Evolutionary conservation across 2,113 vertebrate species (phyloP).

Genomic region (Leiothrix lutea): DNA sequence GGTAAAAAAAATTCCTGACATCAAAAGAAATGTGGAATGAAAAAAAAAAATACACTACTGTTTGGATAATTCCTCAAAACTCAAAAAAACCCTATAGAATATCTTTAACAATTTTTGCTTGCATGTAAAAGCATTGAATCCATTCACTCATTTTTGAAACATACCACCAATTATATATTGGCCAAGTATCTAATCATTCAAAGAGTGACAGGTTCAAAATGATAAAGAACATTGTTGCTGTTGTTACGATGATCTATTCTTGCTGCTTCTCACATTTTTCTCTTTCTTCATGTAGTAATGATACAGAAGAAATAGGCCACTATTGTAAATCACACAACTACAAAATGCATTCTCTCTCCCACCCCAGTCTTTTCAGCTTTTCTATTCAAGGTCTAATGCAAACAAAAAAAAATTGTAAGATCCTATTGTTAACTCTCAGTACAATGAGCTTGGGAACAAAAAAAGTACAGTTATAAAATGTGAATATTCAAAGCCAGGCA

Average conservation of each 20-base stretch:
- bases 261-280: constrained; percentile 18
- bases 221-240: background rate
- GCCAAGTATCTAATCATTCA: background rate
- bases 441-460: background rate
- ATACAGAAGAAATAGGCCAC: background rate
- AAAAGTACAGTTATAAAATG: background rate
- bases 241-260: background rate
- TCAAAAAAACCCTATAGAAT: background rate
- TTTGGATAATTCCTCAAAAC: background rate
- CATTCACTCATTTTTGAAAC: background rate
- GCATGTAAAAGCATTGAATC: background rate
- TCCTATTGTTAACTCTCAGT: background rate
- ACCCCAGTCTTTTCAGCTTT: background rate
- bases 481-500: background rate
- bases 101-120: background rate
- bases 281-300: background rate
- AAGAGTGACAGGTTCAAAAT: background rate
- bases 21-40: background rate
- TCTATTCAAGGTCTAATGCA: background rate
- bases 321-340: background rate
- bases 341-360: background rate
- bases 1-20: background rate
- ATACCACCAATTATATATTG: background rate
- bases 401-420: background rate
- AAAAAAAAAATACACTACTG: background rate